Percentiles rank a stretch among this genome's conserved stretches.
These are phyloP conservation scores for Tetragnatha versicolor DNA, from an alignment of 1,140 invertebrate genomes.

Conservation along the genomic window DNA sequence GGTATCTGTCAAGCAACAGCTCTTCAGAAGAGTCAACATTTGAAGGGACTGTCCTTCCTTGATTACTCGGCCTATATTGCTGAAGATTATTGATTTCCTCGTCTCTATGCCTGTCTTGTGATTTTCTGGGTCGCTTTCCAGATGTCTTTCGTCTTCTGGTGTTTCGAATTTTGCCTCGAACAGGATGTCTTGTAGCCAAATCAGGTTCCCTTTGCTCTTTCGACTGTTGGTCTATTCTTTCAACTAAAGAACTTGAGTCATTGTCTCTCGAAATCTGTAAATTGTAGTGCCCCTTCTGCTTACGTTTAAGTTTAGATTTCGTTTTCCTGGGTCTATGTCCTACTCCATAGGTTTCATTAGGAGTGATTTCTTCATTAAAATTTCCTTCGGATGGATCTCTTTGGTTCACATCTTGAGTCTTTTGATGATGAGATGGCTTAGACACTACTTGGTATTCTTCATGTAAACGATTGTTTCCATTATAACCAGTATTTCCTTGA, in stretches of 20 bases:
- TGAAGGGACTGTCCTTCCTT: background rate
- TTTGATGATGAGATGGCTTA: background rate
- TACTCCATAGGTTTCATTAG: background rate
- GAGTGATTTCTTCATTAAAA: background rate
- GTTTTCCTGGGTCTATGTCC: background rate
- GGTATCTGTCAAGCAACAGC: background rate
- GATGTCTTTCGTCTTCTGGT: no score
- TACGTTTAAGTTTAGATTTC: no score
- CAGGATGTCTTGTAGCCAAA: no score
- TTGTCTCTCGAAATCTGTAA: no score
- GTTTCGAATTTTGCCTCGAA: no score
- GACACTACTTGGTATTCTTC: background rate
- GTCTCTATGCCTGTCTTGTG: background rate
- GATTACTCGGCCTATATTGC: background rate
- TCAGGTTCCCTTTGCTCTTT: no score
- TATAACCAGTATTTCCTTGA: background rate
- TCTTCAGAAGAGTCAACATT: constrained; percentile 15
- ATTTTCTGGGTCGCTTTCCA: no score
- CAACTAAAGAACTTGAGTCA: no score
- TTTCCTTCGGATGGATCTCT: background rate
- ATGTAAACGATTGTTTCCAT: no score
- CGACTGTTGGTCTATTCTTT: no score
- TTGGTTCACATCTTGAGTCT: background rate
- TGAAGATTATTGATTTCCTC: background rate
- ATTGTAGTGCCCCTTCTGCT: background rate